A percentile compares a stretch with the other conserved stretches of the same genome.
These are phyloP conservation scores for Galerucella nymphaeae DNA, from an alignment of 2,888 invertebrate species.

Conservation along the genomic window DNA sequence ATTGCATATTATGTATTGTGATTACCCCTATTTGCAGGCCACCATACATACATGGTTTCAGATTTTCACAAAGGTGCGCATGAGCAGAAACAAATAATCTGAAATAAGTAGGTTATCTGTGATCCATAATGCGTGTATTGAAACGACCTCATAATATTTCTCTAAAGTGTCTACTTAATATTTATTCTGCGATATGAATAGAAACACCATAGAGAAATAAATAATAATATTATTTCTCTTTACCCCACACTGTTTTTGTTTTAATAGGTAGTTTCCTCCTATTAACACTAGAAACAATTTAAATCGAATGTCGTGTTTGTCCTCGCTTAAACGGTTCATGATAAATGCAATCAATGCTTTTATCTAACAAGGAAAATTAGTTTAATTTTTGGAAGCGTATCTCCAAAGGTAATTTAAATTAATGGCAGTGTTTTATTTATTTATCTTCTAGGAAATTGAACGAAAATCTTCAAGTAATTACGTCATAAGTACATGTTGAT, in stretches of 20 bases:
- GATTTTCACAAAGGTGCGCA: no score
- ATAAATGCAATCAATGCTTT: slow-evolving; percentile 6
- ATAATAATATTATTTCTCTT: no score
- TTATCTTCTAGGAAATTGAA: slow-evolving; percentile 9
- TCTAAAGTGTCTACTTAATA: no score
- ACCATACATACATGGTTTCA: no score
- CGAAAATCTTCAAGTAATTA: slow-evolving; percentile 3
- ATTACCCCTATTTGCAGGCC: no score
- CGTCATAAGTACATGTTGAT: slow-evolving; percentile 5
- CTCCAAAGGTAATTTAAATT: slow-evolving; percentile 5
- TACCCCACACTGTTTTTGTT: not conserved
- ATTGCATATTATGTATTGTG: no score
- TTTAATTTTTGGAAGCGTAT: slow-evolving; percentile 10
- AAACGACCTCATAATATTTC: no score
- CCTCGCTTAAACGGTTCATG: not conserved
- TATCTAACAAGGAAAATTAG: slow-evolving; percentile 15
- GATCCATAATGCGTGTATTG: no score
- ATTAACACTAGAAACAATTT: not conserved
- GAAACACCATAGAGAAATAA: no score
- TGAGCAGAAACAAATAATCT: no score
- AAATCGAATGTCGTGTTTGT: not conserved
- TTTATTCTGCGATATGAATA: no score
- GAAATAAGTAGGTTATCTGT: no score
- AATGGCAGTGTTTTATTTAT: not conserved
- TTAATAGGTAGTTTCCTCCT: not conserved